These are phyloP conservation scores for Drosophila demipolita DNA, from an alignment of 2,888 invertebrate genomes.

Conservation along the genomic window DNA sequence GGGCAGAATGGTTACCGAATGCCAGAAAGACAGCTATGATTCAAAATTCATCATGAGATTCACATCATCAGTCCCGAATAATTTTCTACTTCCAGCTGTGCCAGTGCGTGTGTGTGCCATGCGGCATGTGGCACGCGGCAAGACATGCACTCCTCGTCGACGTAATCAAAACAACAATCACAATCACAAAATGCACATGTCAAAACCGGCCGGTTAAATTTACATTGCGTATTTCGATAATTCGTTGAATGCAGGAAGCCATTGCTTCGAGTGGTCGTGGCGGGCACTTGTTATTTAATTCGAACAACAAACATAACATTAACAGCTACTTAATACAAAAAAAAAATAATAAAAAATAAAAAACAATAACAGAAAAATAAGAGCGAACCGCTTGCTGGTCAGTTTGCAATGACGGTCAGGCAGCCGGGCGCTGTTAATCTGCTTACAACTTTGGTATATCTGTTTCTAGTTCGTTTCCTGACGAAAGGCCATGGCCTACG, in stretches of 20 bases:
- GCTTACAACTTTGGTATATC: conserved; percentile 48
- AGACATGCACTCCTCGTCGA: not conserved
- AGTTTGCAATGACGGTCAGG: conserved; percentile 27
- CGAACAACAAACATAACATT: not conserved
- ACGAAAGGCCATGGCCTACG: conserved; percentile 51
- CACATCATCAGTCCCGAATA: not conserved
- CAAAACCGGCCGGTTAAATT: conserved; percentile 26
- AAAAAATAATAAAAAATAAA: not conserved
- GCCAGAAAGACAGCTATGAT: not conserved
- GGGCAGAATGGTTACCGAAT: not conserved
- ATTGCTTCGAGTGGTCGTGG: not conserved
- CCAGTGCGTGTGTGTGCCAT: not conserved
- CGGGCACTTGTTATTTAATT: not conserved
- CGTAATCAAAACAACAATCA: not conserved
- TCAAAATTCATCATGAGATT: not conserved
- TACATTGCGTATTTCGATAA: conserved; percentile 9
- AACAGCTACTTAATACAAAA: not conserved
- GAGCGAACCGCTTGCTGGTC: conserved; percentile 36
- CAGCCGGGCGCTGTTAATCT: conserved; percentile 50
- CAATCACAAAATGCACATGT: not conserved
- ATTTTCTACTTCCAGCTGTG: not conserved
- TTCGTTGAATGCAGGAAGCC: conserved; percentile 13
- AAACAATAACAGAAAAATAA: not conserved
- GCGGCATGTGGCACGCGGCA: conserved; percentile 11
- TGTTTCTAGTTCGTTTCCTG: conserved; percentile 54